Percentiles rank a stretch among this genome's conserved stretches.
These are phyloP conservation scores for Heterotilapia buettikoferi DNA, from an alignment of 2,113 vertebrate genomes.

Conservation along the genomic window DNA sequence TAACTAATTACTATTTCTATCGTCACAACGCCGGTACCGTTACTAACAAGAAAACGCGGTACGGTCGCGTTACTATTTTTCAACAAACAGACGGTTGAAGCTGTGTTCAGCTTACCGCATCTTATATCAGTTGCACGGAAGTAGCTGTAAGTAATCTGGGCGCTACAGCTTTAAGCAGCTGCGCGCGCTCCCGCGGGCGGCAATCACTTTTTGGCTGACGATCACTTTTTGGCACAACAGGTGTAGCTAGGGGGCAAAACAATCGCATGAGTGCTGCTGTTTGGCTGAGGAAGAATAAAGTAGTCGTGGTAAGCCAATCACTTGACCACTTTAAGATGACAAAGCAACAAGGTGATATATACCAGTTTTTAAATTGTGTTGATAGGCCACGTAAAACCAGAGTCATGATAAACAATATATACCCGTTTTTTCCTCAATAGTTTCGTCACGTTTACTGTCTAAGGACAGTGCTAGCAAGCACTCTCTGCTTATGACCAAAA, in stretches of 20 bases:
- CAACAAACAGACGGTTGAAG: not conserved
- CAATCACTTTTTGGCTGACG: not conserved
- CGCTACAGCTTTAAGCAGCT: not conserved
- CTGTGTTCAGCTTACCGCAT: not conserved
- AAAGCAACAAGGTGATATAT: not conserved
- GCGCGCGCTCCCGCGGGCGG: not conserved
- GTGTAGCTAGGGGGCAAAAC: too few species aligned
- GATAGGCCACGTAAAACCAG: not conserved
- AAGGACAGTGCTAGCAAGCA: not conserved
- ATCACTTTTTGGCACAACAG: not conserved
- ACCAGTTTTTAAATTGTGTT: not conserved
- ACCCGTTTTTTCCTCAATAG: not conserved
- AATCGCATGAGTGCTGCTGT: not conserved
- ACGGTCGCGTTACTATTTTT: not conserved
- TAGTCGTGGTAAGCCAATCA: not conserved
- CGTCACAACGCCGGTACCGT: rapidly evolving
- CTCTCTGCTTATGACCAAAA: not conserved
- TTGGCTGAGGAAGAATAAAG: not conserved
- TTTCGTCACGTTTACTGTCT: not conserved
- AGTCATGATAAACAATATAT: not conserved
- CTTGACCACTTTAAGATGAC: not conserved
- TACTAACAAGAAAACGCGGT: not conserved
- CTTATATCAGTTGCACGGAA: not conserved
- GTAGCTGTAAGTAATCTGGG: not conserved
- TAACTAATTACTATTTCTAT: not conserved